Evolutionary conservation across 2,113 vertebrate genomes (phyloP), one percentile per base, ranked within the genome.

Genomic region (Chionodraco myersi): DNA sequence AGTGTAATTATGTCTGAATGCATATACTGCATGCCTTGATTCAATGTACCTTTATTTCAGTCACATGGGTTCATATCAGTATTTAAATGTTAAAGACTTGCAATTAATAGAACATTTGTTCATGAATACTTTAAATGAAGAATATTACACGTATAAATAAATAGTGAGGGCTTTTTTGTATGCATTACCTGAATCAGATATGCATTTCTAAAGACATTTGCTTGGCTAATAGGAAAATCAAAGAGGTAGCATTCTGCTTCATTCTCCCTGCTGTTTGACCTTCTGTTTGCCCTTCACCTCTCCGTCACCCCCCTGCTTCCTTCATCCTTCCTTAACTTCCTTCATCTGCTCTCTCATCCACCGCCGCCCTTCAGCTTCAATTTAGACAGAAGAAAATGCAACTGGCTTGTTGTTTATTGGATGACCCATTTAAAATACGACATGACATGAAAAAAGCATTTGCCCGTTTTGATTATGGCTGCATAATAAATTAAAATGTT

Each of bases 261-360:
- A 10, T 60, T 26, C 4, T 47, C 41, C 15, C 54, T 58, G 36
- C 70, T 60, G 9, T 11, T 5, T 63, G 49, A 74, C 72, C 51
- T 26, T 74, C 34, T 34, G 10, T 56, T 6, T 75, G 61, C 23
- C 72, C 61, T 56, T 48, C 41, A 56, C 15, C 36, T n/a, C 21
- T n/a, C 54, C 49, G 5, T 47, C 34, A 30, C 36, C 15, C 41
- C 21, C 54, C 36, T 47, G 11, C 23, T 21, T 9, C 21, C n/a
- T 44, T 44, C n/a, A 41, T 49, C n/a, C 18, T 53, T 8, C 10
- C 53, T 23, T 10, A n/a, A 51, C 57, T 45, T 60, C 15, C 23
- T 57, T 16, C 26, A 58, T 47, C 44, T 18, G 3, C 14, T 58
- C 53, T 49, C 36, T 47, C 66, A 30, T 16, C 30, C 10, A 3